These are phyloP conservation scores for Tridacna gigas DNA, from an alignment of 2,888 invertebrate genomes.

Conservation along the genomic window DNA sequence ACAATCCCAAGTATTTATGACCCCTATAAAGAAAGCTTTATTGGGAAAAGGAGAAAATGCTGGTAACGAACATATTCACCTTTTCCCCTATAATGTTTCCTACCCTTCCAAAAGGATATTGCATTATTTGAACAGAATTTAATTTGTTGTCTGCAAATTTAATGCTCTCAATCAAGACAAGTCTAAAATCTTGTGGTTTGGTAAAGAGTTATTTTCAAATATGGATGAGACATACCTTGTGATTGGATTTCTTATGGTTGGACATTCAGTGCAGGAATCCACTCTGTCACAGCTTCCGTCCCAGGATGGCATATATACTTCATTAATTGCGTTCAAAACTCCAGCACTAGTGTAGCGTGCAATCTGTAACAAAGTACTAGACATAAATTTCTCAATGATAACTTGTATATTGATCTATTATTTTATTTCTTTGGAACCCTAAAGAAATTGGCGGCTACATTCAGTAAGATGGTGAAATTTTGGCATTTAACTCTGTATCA, in stretches of 20 bases:
- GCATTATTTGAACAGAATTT: no score
- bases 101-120: no score
- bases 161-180: no score
- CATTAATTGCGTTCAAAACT: constrained; percentile 37
- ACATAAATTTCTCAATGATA: no score
- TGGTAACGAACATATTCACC: neutral
- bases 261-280: constrained; percentile 80
- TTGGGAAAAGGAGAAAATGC: constrained; percentile 3
- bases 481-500: no score
- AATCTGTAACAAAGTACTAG: constrained; percentile 65
- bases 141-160: no score
- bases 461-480: no score
- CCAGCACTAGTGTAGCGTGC: constrained; percentile 69
- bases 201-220: neutral
- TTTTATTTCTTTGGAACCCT: no score
- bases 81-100: constrained; percentile 7
- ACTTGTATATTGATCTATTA: no score
- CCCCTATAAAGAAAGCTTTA: no score
- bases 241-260: constrained; percentile 71
- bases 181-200: neutral
- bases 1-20: no score
- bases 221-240: constrained; percentile 45
- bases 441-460: no score
- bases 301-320: constrained; percentile 67
- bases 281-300: constrained; percentile 76